Evolutionary conservation across 1,140 invertebrate species (phyloP).

Genomic region (Bombus pyrosoma): DNA sequence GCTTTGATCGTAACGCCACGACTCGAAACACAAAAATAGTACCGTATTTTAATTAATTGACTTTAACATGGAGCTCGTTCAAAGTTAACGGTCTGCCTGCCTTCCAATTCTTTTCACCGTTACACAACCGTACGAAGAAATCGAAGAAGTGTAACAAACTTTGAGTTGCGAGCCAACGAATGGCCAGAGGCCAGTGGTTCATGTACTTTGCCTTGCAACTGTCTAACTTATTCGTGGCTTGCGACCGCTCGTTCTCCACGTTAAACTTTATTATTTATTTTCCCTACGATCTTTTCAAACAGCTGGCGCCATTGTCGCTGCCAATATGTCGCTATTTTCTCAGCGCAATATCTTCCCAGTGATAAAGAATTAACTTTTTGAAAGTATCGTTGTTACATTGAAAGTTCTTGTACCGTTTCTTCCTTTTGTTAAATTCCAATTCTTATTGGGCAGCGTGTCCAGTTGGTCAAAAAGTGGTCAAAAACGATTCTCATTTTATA

Average conservation of each 20-base stretch:
- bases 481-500: no score
- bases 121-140: not conserved
- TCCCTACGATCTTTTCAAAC: not conserved
- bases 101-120: not conserved
- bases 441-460: no score
- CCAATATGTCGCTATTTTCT: not conserved
- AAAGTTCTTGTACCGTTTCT: no score
- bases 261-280: slow-evolving; percentile 34
- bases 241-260: not conserved
- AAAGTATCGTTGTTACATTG: not conserved
- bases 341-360: not conserved
- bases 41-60: not conserved
- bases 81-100: not conserved
- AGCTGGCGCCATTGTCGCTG: not conserved
- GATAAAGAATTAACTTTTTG: not conserved
- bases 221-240: slow-evolving; percentile 44
- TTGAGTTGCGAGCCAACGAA: not conserved
- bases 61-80: no score
- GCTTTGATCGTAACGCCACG: not conserved
- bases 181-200: slow-evolving; percentile 18
- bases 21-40: not conserved
- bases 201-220: slow-evolving; percentile 18
- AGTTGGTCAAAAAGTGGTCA: no score
- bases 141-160: slow-evolving; percentile 13
- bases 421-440: no score